Base-by-base conservation (phyloP, 2,888 invertebrate species). In the Suillia variegata region DNA sequence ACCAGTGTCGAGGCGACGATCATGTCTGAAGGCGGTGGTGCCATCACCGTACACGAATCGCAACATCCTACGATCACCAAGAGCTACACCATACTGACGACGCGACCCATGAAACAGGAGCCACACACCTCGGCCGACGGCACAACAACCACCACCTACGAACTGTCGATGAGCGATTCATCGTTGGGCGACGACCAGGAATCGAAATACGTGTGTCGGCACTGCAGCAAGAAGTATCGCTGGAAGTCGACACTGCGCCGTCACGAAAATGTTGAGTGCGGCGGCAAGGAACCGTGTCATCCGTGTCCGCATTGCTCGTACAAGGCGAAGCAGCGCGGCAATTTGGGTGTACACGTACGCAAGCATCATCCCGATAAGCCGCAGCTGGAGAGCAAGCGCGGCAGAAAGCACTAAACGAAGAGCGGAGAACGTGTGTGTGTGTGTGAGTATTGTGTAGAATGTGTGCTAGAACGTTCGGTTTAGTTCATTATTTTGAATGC, bases 221-320 rank as follows among this genome's bases (percentile, higher is more conserved):
- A 92, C 78, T 93, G 93, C 83, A 92, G 93, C 65, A 93, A 93
- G 81, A 87, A 89, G 67, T 93, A 93, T 81, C 87, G 92, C 72
- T 93, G 93, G 92, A 93, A 91, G 83, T 92, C 92, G 53, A 92
- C 92, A 61, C 85, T 92, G 84, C 85, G 90, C 12, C 87, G 91
- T 3, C 93, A 93, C 83, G 92, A 91, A 82, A 90, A 88, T 84
- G 91, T 92, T 63, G 92, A 92, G 82, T 92, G 92, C 82, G 90
- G 92, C 48, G 92, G 91, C 65, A 93, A 92, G 79, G 89, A 91
- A 65, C 92, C 92, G 0, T 86, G 89, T 64, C 92, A 92, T 82
- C 89, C 91, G 65, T 93, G 93, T 74, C 90, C 91, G 12, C 87
- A 89, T 78, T 93, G 92, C 82, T 85, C 88, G 20, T 91, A 91